phyloP scores from a whole-genome alignment of 2,888 invertebrate genomes.

The Copidosoma aretas region DNA sequence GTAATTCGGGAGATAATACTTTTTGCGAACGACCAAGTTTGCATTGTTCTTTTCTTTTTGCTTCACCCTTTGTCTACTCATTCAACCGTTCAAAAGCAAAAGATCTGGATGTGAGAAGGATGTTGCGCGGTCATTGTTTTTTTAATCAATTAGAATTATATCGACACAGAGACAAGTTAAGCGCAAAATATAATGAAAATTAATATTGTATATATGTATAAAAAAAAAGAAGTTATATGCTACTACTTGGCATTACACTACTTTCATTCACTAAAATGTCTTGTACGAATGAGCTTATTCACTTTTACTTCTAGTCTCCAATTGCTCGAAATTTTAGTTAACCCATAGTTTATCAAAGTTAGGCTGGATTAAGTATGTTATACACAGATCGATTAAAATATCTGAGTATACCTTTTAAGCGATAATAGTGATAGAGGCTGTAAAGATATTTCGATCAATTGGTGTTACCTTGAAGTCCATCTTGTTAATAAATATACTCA shows the following conservation, averaged over 20 bases:
- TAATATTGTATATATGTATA: constrained; percentile 39
- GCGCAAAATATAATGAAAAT: constrained; percentile 40
- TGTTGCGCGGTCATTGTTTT: constrained; percentile 19
- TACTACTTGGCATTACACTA: constrained; percentile 48
- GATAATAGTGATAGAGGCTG: not conserved
- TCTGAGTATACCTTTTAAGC: constrained; percentile 11
- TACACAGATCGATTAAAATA: too few species aligned
- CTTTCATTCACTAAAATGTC: constrained; percentile 46
- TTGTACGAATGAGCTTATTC: constrained; percentile 20
- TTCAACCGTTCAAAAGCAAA: constrained; percentile 23
- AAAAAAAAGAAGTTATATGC: constrained; percentile 16
- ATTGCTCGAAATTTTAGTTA: constrained; percentile 28
- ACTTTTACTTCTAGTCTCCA: constrained; percentile 16
- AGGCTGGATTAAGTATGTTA: too few species aligned
- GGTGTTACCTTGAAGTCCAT: constrained; percentile 17
- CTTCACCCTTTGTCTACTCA: constrained; percentile 7
- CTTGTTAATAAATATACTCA: constrained; percentile 27
- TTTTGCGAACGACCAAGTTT: constrained; percentile 34
- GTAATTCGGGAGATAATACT: not conserved
- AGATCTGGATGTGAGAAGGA: constrained; percentile 17
- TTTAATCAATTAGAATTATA: constrained; percentile 30
- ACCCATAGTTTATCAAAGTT: not conserved
- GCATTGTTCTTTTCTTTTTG: not conserved
- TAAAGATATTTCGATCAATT: constrained; percentile 30
- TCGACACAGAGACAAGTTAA: constrained; percentile 43